These are phyloP conservation scores for Julus scanicus DNA, from an alignment of 2,888 invertebrate genomes.

Conservation along the genomic window DNA sequence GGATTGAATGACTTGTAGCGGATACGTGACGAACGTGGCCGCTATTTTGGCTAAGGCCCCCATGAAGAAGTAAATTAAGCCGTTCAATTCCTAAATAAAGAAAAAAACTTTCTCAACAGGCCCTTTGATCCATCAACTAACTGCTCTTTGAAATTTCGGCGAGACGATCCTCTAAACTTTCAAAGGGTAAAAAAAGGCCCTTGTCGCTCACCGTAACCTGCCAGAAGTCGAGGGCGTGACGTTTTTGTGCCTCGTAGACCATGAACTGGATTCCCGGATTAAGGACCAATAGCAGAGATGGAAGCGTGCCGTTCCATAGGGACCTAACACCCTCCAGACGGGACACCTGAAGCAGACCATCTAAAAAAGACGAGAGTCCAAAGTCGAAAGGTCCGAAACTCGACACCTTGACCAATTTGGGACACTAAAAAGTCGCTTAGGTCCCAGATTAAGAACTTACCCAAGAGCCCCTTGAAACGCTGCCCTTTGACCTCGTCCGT, in stretches of 20 bases:
- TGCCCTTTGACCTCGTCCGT: conserved; percentile 58
- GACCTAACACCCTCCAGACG: conserved; percentile 79
- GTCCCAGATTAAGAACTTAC: no score
- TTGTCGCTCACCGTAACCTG: conserved; percentile 59
- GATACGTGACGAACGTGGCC: conserved; percentile 89
- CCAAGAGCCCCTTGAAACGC: conserved; percentile 63
- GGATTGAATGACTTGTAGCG: conserved; percentile 86
- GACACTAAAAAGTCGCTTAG: no score
- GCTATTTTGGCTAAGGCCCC: conserved; percentile 88
- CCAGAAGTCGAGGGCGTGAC: conserved; percentile 65
- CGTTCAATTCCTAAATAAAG: conserved; percentile 64
- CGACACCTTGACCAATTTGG: no score
- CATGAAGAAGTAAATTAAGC: conserved; percentile 75
- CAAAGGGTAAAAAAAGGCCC: conserved; percentile 16
- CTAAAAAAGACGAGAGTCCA: conserved; percentile 66
- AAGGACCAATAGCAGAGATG: conserved; percentile 84
- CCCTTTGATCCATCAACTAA: no score
- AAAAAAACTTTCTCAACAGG: conserved; percentile 49
- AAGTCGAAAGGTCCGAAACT: no score
- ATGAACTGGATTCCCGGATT: conserved; percentile 95
- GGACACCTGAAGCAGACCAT: conserved; percentile 78
- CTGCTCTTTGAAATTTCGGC: no score
- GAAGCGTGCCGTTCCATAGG: conserved; percentile 85
- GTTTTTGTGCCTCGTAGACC: conserved; percentile 87
- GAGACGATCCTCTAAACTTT: no score